These are phyloP conservation scores for Gracilinanus agilis DNA, from an alignment of 2,113 vertebrate species.

Conservation along the genomic window DNA sequence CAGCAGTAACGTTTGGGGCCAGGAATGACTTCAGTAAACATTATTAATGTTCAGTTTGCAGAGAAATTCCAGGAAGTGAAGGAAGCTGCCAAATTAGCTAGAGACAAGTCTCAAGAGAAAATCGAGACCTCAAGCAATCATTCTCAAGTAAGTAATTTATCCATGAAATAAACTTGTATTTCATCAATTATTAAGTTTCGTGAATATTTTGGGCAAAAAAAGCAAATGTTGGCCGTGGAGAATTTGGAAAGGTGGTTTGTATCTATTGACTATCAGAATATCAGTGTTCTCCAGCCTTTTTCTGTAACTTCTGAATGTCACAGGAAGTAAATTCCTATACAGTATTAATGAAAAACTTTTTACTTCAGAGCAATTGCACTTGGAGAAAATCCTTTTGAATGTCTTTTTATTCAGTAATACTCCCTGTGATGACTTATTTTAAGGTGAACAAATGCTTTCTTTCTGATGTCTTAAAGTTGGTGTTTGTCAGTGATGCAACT, in stretches of 20 bases:
- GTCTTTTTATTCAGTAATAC: background rate
- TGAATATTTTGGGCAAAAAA: background rate
- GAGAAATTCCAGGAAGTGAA: constrained; percentile 99
- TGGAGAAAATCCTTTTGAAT: background rate
- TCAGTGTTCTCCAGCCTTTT: background rate
- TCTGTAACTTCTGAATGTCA: constrained; percentile 26
- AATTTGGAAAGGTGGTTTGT: background rate
- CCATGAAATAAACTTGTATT: no score
- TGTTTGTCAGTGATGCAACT: no score
- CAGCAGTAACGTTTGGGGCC: background rate
- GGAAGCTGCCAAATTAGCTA: constrained; percentile 94
- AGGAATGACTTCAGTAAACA: constrained; percentile 35
- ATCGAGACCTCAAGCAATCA: constrained; percentile 93
- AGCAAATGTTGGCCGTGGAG: background rate
- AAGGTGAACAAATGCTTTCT: background rate
- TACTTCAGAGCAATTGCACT: background rate
- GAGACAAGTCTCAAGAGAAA: constrained; percentile 97
- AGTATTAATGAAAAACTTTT: background rate
- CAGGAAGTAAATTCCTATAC: background rate
- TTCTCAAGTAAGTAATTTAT: constrained; percentile 90
- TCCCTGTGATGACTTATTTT: background rate
- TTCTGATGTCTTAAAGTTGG: background rate
- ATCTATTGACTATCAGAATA: background rate
- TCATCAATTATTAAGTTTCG: background rate
- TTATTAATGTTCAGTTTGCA: constrained; percentile 91